Evolutionary conservation across 2,888 invertebrate species (phyloP).

Genomic region (Meiosimyza platycephala): DNA sequence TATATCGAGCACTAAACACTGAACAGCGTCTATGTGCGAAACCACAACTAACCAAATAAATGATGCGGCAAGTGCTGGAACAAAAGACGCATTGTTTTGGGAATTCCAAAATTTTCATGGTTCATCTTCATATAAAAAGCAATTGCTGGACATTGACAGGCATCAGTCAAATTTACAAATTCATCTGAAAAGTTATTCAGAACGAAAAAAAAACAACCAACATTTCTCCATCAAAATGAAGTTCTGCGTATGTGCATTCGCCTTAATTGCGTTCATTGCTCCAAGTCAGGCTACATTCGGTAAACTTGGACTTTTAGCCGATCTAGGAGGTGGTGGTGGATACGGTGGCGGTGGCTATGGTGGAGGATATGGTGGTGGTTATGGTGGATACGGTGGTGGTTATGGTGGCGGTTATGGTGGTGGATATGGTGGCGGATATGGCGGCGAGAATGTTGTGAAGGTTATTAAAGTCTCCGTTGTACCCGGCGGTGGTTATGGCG

Average conservation of each 20-base stretch:
- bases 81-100: slow-evolving; percentile 11
- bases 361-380: slow-evolving; percentile 29
- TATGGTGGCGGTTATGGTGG: neutral
- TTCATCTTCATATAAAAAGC: slow-evolving; percentile 8
- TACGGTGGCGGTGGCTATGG: slow-evolving; percentile 14
- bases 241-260: slow-evolving; percentile 14
- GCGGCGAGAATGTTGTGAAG: slow-evolving; percentile 38
- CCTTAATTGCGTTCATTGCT: slow-evolving; percentile 36
- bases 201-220: too few species aligned
- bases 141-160: neutral
- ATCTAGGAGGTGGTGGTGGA: slow-evolving; percentile 38
- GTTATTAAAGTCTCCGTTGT: slow-evolving; percentile 21
- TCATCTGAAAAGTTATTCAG: too few species aligned
- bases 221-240: too few species aligned
- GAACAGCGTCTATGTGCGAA: neutral
- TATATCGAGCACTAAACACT: neutral
- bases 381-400: slow-evolving; percentile 4
- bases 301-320: slow-evolving; percentile 53
- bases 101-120: neutral
- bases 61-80: neutral
- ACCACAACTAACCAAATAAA: slow-evolving; percentile 3
- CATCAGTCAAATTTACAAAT: slow-evolving; percentile 1
- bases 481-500: slow-evolving; percentile 13
- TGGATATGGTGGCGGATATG: slow-evolving; percentile 37
- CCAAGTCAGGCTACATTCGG: slow-evolving; percentile 55